phyloP scores from a whole-genome alignment of 2,797 vertebrate species.

The Coregonus suidteri region DNA sequence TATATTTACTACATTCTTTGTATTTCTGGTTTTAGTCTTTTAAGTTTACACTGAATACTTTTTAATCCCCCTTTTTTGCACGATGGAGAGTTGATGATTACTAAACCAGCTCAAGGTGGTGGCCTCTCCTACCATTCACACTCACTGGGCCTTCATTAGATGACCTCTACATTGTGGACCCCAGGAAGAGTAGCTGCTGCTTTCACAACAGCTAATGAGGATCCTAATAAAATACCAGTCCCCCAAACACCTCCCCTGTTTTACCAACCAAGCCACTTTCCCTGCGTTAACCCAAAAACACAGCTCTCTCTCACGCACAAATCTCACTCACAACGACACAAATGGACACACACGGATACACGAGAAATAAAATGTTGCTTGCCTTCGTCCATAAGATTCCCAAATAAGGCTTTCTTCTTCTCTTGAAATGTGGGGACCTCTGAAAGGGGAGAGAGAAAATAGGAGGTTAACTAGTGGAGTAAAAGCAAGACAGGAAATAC shows the following conservation, averaged over 20 bases:
- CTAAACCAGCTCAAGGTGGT: slow-evolving; percentile 2
- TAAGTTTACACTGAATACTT: too few species aligned
- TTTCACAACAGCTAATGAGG: too few species aligned
- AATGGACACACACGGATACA: neutral
- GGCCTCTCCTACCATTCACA: neutral
- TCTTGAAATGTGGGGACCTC: slow-evolving; percentile 82
- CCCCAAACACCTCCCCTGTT: neutral
- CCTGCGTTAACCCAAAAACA: neutral
- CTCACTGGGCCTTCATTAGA: neutral
- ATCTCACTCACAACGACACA: neutral
- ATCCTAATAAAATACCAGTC: neutral
- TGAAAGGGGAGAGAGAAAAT: slow-evolving; percentile 51
- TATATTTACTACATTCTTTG: too few species aligned
- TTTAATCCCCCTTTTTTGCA: too few species aligned
- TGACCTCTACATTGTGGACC: neutral
- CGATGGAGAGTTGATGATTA: slow-evolving; percentile 2
- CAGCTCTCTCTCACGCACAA: neutral
- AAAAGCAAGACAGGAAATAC: neutral
- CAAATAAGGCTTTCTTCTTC: slow-evolving; percentile 79
- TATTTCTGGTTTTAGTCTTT: too few species aligned
- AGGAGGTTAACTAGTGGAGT: slow-evolving; percentile 23
- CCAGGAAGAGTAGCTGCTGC: too few species aligned
- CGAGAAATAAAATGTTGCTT: slow-evolving; percentile 38
- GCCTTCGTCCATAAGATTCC: slow-evolving; percentile 88
- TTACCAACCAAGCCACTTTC: too few species aligned